A percentile compares a stretch with the other conserved stretches of the same genome.
Evolutionary conservation across 2,797 vertebrate species (phyloP).

Genomic region (Pteropus rufus): DNA sequence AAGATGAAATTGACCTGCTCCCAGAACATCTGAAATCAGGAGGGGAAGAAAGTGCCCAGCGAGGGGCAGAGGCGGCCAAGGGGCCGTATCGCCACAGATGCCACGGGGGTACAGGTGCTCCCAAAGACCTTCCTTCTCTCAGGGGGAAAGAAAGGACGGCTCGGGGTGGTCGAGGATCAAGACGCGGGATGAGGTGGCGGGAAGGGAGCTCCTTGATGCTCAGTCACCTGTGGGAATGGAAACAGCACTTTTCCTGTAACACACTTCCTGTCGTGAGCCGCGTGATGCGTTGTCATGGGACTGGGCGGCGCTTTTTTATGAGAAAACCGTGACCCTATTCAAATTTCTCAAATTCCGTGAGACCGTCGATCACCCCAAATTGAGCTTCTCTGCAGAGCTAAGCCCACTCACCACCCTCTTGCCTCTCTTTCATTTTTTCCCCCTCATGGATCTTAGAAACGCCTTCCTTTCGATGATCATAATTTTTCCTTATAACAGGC

Average conservation of each 20-base stretch:
- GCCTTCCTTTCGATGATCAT: background rate
- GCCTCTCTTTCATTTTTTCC: background rate
- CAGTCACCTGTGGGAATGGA: too few relatives aligned
- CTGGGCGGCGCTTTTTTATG: fast-evolving
- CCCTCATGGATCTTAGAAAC: background rate
- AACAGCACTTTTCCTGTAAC: fast-evolving
- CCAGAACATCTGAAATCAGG: background rate
- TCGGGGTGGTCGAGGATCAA: background rate
- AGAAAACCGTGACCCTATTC: background rate
- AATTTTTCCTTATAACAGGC: background rate
- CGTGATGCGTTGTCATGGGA: background rate
- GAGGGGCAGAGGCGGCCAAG: background rate
- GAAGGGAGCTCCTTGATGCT: background rate
- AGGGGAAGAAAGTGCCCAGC: too few relatives aligned
- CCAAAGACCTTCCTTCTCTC: background rate
- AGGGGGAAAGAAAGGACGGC: too few relatives aligned
- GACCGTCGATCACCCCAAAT: background rate
- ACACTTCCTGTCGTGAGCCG: background rate
- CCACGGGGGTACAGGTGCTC: background rate
- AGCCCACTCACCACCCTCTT: fast-evolving
- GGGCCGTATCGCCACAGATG: fast-evolving
- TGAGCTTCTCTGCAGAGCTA: fast-evolving
- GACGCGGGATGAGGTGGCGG: background rate
- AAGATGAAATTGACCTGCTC: background rate
- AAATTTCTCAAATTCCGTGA: background rate